Percentiles rank a stretch among this genome's conserved stretches.
Evolutionary conservation across 2,797 vertebrate species (phyloP).

Genomic region (Argya squamiceps): DNA sequence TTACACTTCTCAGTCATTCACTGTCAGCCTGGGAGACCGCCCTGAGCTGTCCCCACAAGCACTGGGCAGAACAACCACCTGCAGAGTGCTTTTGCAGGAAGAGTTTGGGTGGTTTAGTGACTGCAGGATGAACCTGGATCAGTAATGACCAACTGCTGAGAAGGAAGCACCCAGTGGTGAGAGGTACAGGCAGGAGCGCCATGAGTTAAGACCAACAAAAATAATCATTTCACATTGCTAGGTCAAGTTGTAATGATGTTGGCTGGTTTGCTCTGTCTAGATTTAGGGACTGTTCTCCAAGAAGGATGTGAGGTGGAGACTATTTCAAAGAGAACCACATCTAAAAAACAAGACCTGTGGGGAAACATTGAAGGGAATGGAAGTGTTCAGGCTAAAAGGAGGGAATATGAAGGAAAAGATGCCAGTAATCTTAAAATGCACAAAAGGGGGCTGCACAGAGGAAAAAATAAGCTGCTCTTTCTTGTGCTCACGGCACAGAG

Average conservation of each 20-base stretch:
- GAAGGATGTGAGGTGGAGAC: not conserved
- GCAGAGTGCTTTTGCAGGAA: not conserved
- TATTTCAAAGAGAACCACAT: not conserved
- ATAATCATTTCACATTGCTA: not conserved
- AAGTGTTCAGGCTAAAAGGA: not conserved
- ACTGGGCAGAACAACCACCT: not conserved
- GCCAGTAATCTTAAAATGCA: not conserved
- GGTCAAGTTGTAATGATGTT: not conserved
- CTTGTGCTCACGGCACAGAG: not conserved
- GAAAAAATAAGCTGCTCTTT: not conserved
- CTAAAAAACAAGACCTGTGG: not conserved
- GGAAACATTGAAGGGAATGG: not conserved
- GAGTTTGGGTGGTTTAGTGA: not conserved
- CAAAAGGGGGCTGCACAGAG: not conserved
- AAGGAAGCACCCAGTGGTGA: not conserved
- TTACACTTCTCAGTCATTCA: not conserved
- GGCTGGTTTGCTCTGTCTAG: not conserved
- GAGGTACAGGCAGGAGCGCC: not conserved
- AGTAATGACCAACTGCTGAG: not conserved
- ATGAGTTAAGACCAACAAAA: not conserved
- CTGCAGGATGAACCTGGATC: not conserved
- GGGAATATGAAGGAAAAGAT: not conserved
- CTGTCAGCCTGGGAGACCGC: not conserved
- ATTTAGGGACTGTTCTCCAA: not conserved
- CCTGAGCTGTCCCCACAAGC: not conserved